Percentiles rank a stretch among this genome's conserved stretches.
phyloP scores from a whole-genome alignment of 2,797 vertebrate genomes.

The Hoplostethus mediterraneus region DNA sequence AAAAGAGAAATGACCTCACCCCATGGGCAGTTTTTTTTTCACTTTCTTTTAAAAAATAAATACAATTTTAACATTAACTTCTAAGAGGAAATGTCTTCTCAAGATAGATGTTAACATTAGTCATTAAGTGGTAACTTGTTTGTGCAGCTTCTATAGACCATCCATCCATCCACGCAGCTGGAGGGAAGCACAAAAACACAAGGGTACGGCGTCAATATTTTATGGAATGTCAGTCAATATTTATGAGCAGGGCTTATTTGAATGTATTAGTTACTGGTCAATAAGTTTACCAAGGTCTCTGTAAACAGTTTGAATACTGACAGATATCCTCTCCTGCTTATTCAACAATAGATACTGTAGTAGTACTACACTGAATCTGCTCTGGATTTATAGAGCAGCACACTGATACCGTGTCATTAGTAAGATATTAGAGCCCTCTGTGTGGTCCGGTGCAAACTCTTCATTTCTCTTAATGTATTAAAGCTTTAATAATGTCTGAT shows the following conservation, averaged over 20 bases:
- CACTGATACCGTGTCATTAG: conserved; percentile 32
- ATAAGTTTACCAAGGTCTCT: conserved; percentile 70
- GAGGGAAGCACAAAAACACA: conserved; percentile 14
- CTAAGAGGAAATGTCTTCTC: too few species aligned
- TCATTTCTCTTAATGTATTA: conserved; percentile 40
- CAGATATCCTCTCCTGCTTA: conserved; percentile 34
- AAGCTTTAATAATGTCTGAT: conserved; percentile 14
- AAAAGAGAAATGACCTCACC: too few species aligned
- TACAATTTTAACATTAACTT: too few species aligned
- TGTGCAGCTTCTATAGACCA: neutral
- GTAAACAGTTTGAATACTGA: conserved; percentile 41
- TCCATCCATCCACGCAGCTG: conserved; percentile 3
- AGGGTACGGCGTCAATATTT: conserved; percentile 59
- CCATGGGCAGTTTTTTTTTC: too few species aligned
- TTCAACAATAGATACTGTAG: conserved; percentile 47
- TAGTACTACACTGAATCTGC: conserved; percentile 33
- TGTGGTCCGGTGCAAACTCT: conserved; percentile 18
- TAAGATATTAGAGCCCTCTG: neutral
- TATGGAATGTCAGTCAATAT: conserved; percentile 63
- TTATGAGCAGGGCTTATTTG: conserved; percentile 64
- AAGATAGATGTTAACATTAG: too few species aligned
- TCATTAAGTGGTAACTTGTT: too few species aligned
- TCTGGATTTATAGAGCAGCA: conserved; percentile 42
- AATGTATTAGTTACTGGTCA: conserved; percentile 65
- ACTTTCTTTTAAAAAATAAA: too few species aligned